A percentile compares a stretch with the other conserved stretches of the same genome.
These are phyloP conservation scores for Brachionus plicatilis DNA, from an alignment of 1,140 invertebrate genomes.

Conservation along the genomic window DNA sequence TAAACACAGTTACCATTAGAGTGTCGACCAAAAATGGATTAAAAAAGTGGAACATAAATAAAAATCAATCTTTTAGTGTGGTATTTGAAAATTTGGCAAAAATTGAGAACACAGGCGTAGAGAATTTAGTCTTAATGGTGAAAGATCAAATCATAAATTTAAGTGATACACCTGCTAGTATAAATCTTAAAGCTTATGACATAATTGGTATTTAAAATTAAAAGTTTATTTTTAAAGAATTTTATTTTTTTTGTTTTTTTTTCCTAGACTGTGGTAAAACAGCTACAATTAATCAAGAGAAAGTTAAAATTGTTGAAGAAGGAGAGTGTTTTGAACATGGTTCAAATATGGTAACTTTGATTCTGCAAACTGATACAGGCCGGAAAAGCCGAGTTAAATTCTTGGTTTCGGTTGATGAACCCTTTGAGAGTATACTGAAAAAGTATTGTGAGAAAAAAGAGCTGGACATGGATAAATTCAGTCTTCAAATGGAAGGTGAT, in stretches of 20 bases:
- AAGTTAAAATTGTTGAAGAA: conserved; percentile 12
- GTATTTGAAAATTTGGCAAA: conserved; percentile 13
- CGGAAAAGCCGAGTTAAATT: conserved; percentile 34
- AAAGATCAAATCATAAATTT: conserved; percentile 21
- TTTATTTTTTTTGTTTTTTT: background rate
- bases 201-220: background rate
- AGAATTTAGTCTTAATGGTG: conserved; percentile 25
- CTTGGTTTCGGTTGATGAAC: conserved; percentile 16
- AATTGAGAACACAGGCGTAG: conserved; percentile 12
- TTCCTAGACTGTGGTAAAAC: background rate
- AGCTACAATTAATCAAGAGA: background rate
- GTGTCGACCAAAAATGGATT: conserved; percentile 10
- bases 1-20: background rate
- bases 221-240: background rate
- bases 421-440: conserved; percentile 1
- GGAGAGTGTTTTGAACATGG: background rate
- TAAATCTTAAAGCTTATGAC: conserved; percentile 13
- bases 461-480: background rate
- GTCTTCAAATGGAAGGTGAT: conserved; percentile 12
- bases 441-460: conserved; percentile 30
- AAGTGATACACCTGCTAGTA: conserved; percentile 11
- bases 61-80: background rate
- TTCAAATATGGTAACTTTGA: conserved; percentile 7
- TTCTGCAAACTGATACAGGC: conserved; percentile 17
- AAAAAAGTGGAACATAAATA: conserved; percentile 25